phyloP scores from a whole-genome alignment of 2,888 invertebrate genomes.

The Latrodectus elegans region DNA sequence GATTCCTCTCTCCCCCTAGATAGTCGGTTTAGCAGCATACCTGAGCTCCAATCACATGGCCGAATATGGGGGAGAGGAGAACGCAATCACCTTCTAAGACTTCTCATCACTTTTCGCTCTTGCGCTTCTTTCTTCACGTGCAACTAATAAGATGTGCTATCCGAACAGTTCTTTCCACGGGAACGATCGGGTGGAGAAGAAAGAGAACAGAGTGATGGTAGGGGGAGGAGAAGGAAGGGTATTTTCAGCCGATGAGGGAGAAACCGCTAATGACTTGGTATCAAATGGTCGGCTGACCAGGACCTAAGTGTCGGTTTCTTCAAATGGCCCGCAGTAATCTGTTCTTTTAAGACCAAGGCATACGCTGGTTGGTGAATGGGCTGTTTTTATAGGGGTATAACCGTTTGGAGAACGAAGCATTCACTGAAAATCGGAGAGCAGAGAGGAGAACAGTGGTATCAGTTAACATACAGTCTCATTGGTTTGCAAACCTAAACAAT shows the following conservation, averaged over 20 bases:
- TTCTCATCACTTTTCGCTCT: constrained; percentile 19
- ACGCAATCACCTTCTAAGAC: constrained; percentile 27
- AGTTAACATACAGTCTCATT: not conserved
- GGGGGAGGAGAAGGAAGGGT: not conserved
- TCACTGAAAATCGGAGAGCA: not conserved
- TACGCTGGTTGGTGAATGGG: not conserved
- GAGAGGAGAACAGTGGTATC: constrained; percentile 11
- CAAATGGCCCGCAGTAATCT: constrained; percentile 63
- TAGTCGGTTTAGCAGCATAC: constrained; percentile 32
- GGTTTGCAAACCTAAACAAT: not conserved
- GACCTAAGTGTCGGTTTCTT: constrained; percentile 60
- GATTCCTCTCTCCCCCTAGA: not conserved
- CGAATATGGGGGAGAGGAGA: not conserved
- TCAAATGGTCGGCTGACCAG: constrained; percentile 57
- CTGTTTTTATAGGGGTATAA: constrained; percentile 27
- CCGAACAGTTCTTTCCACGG: constrained; percentile 15
- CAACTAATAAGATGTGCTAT: constrained; percentile 42
- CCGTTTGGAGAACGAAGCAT: constrained; percentile 31
- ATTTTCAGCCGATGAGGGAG: constrained; percentile 28
- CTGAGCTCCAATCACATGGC: constrained; percentile 16
- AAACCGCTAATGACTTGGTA: constrained; percentile 56
- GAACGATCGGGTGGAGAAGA: not conserved
- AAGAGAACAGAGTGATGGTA: not conserved
- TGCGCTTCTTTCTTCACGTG: constrained; percentile 20
- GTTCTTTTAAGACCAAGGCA: constrained; percentile 33